phyloP scores from a whole-genome alignment of 2,888 invertebrate genomes.

The Salticus scenicus region DNA sequence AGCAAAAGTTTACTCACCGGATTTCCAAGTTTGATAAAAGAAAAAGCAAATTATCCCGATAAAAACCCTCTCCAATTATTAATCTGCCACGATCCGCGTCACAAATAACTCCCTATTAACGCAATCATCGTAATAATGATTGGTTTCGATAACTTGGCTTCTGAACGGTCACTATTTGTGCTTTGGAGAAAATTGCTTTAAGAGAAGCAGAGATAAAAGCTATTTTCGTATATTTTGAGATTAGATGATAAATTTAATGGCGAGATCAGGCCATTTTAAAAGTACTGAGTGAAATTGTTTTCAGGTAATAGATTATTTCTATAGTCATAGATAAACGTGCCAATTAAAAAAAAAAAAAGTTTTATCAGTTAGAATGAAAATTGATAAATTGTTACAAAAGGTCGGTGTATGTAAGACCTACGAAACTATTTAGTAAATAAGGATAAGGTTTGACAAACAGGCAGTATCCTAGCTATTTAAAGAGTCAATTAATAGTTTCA shows the following conservation, averaged over 20 bases:
- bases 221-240: not conserved
- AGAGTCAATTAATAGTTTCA: too few relatives aligned
- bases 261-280: not conserved
- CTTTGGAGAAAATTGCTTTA: not conserved
- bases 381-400: too few relatives aligned
- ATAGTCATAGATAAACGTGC: too few relatives aligned
- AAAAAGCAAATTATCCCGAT: not conserved
- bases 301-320: not conserved
- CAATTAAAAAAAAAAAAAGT: too few relatives aligned
- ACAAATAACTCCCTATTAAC: slow-evolving; percentile 4
- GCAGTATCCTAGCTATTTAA: too few relatives aligned
- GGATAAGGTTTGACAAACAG: too few relatives aligned
- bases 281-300: not conserved
- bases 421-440: too few relatives aligned
- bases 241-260: not conserved
- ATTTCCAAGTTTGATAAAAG: not conserved
- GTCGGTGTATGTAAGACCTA: too few relatives aligned
- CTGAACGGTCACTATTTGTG: too few relatives aligned
- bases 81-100: slow-evolving; percentile 25
- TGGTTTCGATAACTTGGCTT: not conserved
- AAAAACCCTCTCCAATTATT: not conserved
- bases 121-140: slow-evolving; percentile 4
- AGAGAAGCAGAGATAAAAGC: not conserved
- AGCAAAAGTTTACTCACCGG: not conserved
- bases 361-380: too few relatives aligned